Evolutionary conservation across 2,888 invertebrate genomes (phyloP), one percentile per base, ranked within the genome.

Genomic region (Machimus rusticus): DNA sequence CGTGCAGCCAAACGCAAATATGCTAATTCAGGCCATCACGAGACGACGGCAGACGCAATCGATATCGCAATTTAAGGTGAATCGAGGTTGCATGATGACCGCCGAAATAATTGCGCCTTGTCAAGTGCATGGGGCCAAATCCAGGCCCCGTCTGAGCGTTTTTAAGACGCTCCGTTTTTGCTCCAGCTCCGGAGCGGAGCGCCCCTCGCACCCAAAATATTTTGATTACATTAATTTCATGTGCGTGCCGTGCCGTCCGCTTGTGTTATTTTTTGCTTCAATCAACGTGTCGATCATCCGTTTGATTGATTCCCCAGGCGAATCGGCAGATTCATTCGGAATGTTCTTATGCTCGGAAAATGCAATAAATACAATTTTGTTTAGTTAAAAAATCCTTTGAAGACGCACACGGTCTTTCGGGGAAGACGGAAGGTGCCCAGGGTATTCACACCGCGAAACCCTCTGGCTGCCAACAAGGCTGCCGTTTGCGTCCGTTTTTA

Each of bases 241-340:
- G 89, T 90, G 90, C 89, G 90, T 89, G 89, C 89, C 88, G 74
- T 87, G 81, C 66, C 31, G 39, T 86, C 89, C 87, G 88, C 89
- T 88, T 90, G 88, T 90, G 89, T 89, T 90, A 90, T 89, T 89
- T 90, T 90, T 90, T 89, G 88, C 90, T 90, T 90, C 90, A 90
- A 90, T 90, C 90, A 90, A 90, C 89, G 89, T 90, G 90, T 90
- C 90, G 89, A 90, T 90, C 90, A 90, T 89, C 89, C 88, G 89
- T 89, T 90, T 90, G 90, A 90, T 90, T 90, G 90, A 90, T 90
- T 90, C 89, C 89, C 89, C 89, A 87, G 89, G 90, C 89, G 88
- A 88, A 78, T 86, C 37, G 51, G 31, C 55, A 78, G 79, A 87
- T 86, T 57, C 55, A 77, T 77, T 57, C 39, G 51, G 77, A 51